Conservation (phyloP, 2,888 invertebrate species). For the Nephrotoma flavescens region DNA sequence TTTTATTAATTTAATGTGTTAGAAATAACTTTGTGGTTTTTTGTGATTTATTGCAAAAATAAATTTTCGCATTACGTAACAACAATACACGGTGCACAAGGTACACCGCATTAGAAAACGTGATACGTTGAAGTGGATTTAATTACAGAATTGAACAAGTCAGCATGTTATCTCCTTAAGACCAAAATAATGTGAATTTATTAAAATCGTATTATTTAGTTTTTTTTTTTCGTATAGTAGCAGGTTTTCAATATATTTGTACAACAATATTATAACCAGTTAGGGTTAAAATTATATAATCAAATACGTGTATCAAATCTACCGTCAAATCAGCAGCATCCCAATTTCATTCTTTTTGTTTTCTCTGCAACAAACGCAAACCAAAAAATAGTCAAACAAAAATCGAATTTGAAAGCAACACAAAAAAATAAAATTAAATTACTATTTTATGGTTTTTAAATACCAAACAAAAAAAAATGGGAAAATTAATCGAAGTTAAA, state of each 20-base stretch:
- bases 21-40: not conserved
- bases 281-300: not conserved
- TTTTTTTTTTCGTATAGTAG: not conserved
- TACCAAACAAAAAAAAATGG: not conserved
- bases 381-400: not conserved
- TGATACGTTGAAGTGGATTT: not conserved
- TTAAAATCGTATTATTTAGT: not conserved
- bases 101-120: not conserved
- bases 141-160: not conserved
- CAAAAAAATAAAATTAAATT: not conserved
- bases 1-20: conserved; percentile 1
- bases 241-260: no score
- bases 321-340: not conserved
- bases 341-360: not conserved
- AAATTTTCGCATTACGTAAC: not conserved
- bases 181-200: not conserved
- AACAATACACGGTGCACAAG: not conserved
- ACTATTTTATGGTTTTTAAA: not conserved
- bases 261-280: not conserved
- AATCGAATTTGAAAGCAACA: not conserved
- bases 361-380: not conserved
- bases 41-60: not conserved
- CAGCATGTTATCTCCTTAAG: not conserved
- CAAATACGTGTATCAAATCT: not conserved
- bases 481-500: conserved; percentile 3